A percentile compares a stretch with the other conserved stretches of the same genome.
These are phyloP conservation scores for Dioctria linearis DNA, from an alignment of 2,888 invertebrate genomes.

Conservation along the genomic window DNA sequence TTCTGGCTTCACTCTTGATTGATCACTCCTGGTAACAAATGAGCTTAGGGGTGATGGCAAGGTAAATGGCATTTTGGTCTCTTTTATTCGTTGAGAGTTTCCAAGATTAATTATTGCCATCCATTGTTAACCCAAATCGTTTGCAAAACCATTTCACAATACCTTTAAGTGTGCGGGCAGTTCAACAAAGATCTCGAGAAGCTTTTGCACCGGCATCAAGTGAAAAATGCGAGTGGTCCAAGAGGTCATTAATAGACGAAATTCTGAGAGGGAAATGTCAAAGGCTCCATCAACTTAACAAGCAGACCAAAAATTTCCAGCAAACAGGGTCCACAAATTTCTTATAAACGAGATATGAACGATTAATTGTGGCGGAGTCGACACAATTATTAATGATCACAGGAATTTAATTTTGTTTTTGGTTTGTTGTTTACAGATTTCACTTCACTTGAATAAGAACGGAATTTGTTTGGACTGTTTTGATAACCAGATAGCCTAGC, in stretches of 20 bases:
- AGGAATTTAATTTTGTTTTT: constrained; percentile 26
- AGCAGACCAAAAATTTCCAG: neutral
- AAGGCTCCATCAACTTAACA: constrained; percentile 39
- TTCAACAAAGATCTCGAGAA: constrained; percentile 22
- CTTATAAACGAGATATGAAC: constrained; percentile 51
- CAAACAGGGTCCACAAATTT: constrained; percentile 30
- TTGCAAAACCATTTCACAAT: constrained; percentile 54
- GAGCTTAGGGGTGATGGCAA: constrained; percentile 50
- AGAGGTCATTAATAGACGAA: constrained; percentile 54
- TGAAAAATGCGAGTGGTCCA: constrained; percentile 52
- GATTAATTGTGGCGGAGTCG: constrained; percentile 41
- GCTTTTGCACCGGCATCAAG: constrained; percentile 47
- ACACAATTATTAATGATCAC: constrained; percentile 47
- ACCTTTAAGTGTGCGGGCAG: constrained; percentile 21
- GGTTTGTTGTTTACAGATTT: neutral
- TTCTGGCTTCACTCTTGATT: constrained; percentile 52
- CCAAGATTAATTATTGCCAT: constrained; percentile 55
- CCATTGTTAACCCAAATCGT: constrained; percentile 54
- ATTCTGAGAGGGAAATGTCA: constrained; percentile 34
- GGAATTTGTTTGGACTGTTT: neutral
- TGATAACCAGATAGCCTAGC: constrained; percentile 9
- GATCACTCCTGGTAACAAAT: constrained; percentile 51
- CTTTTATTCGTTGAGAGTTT: constrained; percentile 48
- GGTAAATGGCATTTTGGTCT: constrained; percentile 54
- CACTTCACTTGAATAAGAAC: neutral